Base-by-base conservation (phyloP, 2,888 invertebrate species). In the Drosophila multiciliata region DNA sequence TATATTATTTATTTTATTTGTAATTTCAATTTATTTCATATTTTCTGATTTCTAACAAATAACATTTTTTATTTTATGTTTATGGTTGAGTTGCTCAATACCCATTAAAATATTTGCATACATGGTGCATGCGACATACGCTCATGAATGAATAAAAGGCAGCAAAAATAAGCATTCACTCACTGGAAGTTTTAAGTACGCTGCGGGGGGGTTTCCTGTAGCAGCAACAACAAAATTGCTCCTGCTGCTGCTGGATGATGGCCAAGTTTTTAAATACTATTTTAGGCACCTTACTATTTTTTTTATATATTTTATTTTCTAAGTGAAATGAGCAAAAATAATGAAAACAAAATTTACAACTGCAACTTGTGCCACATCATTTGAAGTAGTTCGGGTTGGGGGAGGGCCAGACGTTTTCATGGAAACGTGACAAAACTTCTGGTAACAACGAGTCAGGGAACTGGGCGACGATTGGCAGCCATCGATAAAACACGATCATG, bases 121-220 rank as follows among this genome's bases (percentile, higher is more conserved):
- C 48, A 81, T 70, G 63, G 78, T 83, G 68, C 62, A 36, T 52
- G 49, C 68, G 48, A 67, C 74, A 68, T 50, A 45, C 71, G 74
- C 77, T 84, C 80, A 80, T 88, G 87, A 84, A 86, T 88, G 84
- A 84, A 84, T 83, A 66, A 81, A 78, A 67, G 67, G 68, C 82
- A 75, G 62, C 70, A 69, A 68, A 71, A 68, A 86, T 69, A 55
- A 75, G 63, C 72, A 63, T 36, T 58, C 38, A 77, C 45, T 53
- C 63, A 73, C 59, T 84, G 88, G 88, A 84, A 88, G 79, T 86
- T 84, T 69, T 80, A 53, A 57, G 81, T 71, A 80, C 88, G 86
- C 83, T 61, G 75, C 67, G 65, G 77, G 63, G 77, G 63, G 65
- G 36, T 65, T 79, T 66, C 45, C 20, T 20, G 4, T 48, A 60